Conservation (phyloP, 2,888 invertebrate species). For the Hipparchia sbordonii region DNA sequence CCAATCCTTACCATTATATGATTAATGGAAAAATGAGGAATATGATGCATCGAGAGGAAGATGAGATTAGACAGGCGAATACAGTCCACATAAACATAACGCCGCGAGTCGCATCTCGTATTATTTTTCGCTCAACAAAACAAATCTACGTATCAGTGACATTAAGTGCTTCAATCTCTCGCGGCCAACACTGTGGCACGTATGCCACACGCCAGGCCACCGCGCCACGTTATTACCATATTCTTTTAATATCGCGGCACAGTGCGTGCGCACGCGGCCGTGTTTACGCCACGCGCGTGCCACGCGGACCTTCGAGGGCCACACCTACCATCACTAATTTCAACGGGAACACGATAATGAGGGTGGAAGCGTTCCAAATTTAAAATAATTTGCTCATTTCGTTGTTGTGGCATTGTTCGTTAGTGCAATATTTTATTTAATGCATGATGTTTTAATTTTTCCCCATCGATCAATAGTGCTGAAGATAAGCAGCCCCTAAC, state of each 20-base stretch:
- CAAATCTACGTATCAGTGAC: conserved; percentile 55
- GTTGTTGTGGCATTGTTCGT: neutral
- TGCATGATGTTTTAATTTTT: conserved; percentile 4
- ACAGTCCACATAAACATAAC: neutral
- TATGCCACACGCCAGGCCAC: conserved; percentile 49
- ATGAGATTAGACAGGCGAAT: neutral
- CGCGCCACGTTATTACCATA: conserved; percentile 57
- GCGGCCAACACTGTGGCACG: conserved; percentile 56
- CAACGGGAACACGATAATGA: conserved; percentile 49
- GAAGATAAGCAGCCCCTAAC: too few species aligned
- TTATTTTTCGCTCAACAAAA: conserved; percentile 34
- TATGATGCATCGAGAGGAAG: neutral
- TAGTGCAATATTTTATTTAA: neutral
- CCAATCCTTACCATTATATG: too few species aligned
- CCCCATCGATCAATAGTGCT: neutral
- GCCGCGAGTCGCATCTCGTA: neutral
- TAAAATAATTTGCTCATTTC: conserved; percentile 65
- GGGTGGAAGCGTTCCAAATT: conserved; percentile 45
- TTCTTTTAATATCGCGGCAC: conserved; percentile 68
- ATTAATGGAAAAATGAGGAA: too few species aligned
- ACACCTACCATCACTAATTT: conserved; percentile 55
- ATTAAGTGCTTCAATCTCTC: conserved; percentile 69
- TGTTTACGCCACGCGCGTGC: conserved; percentile 59
- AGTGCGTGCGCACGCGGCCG: conserved; percentile 66
- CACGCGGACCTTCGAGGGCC: conserved; percentile 64